A percentile compares a stretch with the other conserved stretches of the same genome.
Conservation (phyloP, 2,113 vertebrate genomes). For the Tamias sibiricus region DNA sequence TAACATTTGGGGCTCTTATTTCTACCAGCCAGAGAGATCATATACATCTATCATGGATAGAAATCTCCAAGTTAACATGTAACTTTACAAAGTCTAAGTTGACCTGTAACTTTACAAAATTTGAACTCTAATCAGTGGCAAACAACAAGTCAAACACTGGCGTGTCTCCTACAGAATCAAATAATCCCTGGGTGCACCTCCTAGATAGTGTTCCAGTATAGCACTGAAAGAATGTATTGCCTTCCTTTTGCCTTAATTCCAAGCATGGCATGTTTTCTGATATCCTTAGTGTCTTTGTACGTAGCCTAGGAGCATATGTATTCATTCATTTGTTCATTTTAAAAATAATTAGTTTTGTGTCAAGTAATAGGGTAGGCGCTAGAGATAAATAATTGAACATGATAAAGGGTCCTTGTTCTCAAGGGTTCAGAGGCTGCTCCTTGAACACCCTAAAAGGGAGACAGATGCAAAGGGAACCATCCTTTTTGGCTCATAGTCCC, state of each 20-base stretch:
- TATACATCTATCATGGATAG: not conserved
- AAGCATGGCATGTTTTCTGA: not conserved
- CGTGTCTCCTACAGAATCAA: not conserved
- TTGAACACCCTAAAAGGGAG: not conserved
- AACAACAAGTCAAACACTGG: not conserved
- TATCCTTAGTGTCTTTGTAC: not conserved
- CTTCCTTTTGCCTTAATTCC: not conserved
- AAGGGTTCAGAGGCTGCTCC: not conserved
- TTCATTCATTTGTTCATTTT: conserved; percentile 5
- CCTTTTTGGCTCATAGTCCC: not conserved
- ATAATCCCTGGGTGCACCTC: not conserved
- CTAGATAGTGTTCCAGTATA: not conserved
- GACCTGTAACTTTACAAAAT: not conserved
- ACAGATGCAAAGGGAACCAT: not conserved
- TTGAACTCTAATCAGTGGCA: not conserved
- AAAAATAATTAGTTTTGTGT: conserved; percentile 2
- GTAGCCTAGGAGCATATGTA: not conserved
- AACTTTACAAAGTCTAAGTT: not conserved
- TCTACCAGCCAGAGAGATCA: conserved; percentile 14
- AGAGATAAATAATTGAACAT: not conserved
- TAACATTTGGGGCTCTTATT: not conserved
- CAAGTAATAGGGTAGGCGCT: not conserved
- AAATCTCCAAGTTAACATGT: not conserved
- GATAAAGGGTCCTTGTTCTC: not conserved
- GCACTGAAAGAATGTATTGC: not conserved